A percentile compares a stretch with the other conserved stretches of the same genome.
Conservation (phyloP, 1,140 invertebrate species). For the Drosophila tani region DNA sequence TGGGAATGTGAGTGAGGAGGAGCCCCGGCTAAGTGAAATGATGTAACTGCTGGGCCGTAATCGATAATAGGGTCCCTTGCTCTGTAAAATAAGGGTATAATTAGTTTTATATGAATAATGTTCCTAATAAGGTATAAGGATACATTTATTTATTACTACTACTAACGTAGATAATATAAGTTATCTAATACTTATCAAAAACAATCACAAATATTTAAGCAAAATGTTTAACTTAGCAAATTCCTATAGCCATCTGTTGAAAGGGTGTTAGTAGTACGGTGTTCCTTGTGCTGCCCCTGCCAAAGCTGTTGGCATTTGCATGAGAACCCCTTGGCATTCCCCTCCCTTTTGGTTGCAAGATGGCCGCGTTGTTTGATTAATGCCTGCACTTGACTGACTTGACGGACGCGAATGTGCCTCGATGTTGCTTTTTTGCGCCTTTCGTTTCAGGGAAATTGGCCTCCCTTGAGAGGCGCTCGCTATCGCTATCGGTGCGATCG, state of each 20-base stretch:
- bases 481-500: conserved; percentile 12
- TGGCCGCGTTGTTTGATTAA: conserved; percentile 70
- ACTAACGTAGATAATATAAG: neutral
- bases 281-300: conserved; percentile 5
- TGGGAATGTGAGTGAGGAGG: conserved; percentile 23
- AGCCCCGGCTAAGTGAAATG: conserved; percentile 69
- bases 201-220: neutral
- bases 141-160: neutral
- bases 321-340: conserved; percentile 11
- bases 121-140: neutral
- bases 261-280: conserved; percentile 12
- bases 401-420: conserved; percentile 29
- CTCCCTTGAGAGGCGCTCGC: conserved; percentile 21
- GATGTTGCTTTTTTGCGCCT: conserved; percentile 31
- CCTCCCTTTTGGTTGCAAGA: conserved; percentile 35
- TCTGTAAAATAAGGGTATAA: conserved; percentile 12
- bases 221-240: neutral
- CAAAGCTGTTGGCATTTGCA: conserved; percentile 53
- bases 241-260: neutral
- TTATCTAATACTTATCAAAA: neutral
- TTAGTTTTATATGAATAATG: conserved; percentile 21
- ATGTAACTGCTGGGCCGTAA: conserved; percentile 74
- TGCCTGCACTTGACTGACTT: conserved; percentile 76
- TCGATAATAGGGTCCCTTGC: conserved; percentile 55
- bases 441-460: conserved; percentile 37